phyloP scores from a whole-genome alignment of 1,140 invertebrate species.

The Magallana ariakensis region DNA sequence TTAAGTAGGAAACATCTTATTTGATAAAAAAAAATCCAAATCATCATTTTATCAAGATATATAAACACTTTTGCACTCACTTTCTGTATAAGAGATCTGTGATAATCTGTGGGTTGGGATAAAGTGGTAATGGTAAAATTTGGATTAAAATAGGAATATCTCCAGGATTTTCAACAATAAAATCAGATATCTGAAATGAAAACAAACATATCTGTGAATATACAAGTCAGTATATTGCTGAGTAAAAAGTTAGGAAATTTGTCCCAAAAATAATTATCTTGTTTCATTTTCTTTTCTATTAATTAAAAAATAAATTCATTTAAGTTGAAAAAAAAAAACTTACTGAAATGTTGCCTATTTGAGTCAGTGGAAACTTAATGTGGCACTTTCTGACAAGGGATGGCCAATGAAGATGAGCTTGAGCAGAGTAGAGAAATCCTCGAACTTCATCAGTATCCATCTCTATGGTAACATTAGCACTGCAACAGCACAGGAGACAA shows the following conservation, averaged over 20 bases:
- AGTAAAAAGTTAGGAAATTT: neutral
- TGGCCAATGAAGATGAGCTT: conserved; percentile 88
- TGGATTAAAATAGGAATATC: conserved; percentile 81
- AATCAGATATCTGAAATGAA: conserved; percentile 80
- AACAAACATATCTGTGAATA: no score
- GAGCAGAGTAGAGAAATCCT: conserved; percentile 86
- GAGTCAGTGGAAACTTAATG: conserved; percentile 89
- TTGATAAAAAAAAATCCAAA: no score
- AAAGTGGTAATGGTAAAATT: conserved; percentile 81
- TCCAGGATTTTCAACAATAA: conserved; percentile 82
- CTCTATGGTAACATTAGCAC: conserved; percentile 87
- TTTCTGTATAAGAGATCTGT: conserved; percentile 76
- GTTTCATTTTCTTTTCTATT: no score
- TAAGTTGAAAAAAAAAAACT: conserved; percentile 58
- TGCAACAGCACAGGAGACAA: conserved; percentile 64
- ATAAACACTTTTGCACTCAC: neutral
- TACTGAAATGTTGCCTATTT: conserved; percentile 89
- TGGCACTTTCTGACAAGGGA: conserved; percentile 80
- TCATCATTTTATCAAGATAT: no score
- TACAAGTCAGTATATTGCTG: neutral
- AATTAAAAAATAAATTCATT: no score
- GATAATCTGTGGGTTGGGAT: conserved; percentile 81
- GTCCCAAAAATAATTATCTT: no score
- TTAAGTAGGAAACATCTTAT: no score
- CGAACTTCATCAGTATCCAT: conserved; percentile 89